Percentiles rank a stretch among this genome's conserved stretches.
phyloP scores from a whole-genome alignment of 2,113 vertebrate genomes.

The Nothoprocta pentlandii region DNA sequence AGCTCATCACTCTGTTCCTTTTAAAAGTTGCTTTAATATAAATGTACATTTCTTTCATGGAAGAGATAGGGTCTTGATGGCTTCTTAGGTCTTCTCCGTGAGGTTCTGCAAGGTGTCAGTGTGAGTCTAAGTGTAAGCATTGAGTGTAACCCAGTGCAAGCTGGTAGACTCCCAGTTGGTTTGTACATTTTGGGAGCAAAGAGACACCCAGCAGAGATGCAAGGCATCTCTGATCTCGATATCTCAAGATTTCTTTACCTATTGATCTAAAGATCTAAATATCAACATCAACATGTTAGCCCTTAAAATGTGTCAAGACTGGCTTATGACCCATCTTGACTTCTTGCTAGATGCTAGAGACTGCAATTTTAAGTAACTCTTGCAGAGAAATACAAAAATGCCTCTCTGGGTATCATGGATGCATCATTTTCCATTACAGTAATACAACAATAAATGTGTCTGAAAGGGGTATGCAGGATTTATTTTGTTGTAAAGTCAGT shows the following conservation, averaged over 20 bases:
- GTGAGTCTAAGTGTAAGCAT: not conserved
- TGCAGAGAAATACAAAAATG: not conserved
- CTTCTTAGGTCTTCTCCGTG: not conserved
- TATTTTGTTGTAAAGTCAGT: not conserved
- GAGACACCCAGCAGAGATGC: not conserved
- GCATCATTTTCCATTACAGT: not conserved
- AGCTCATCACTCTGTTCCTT: not conserved
- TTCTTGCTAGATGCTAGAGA: not conserved
- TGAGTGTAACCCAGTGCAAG: not conserved
- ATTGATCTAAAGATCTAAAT: not conserved
- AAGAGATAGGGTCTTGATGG: constrained; percentile 43
- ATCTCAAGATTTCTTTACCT: not conserved
- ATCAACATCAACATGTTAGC: not conserved
- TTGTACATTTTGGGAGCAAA: not conserved
- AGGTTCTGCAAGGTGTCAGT: not conserved
- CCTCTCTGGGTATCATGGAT: not conserved
- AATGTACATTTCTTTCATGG: constrained; percentile 44
- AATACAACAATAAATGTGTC: not conserved
- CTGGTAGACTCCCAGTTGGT: not conserved
- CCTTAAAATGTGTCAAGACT: not conserved
- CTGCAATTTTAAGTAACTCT: not conserved
- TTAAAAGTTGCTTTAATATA: constrained; percentile 54
- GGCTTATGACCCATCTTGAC: not conserved
- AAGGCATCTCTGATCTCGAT: not conserved
- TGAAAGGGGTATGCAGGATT: not conserved